phyloP scores from a whole-genome alignment of 2,888 invertebrate species.

The Drosophila atroscutellata region DNA sequence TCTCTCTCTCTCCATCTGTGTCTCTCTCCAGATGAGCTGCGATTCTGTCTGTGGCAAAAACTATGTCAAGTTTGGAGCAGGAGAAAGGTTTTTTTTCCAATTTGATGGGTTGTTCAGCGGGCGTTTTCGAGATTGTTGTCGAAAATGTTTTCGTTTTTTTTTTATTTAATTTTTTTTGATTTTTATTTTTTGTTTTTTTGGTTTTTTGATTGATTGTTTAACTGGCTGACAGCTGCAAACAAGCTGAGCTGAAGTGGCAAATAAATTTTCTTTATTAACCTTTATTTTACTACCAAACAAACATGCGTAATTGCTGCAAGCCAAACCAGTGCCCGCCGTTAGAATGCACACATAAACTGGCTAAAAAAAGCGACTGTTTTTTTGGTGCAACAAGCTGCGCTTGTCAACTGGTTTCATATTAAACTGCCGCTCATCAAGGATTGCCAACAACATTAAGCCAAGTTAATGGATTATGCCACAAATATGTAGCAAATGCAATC shows the following conservation, averaged over 20 bases:
- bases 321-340: too few relatives aligned
- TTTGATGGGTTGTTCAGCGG: constrained; percentile 20
- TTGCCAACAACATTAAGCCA: neutral
- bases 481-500: constrained; percentile 3
- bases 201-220: constrained; percentile 28
- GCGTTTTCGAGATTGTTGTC: constrained; percentile 19
- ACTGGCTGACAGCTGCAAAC: constrained; percentile 18
- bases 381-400: too few relatives aligned
- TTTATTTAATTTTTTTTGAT: constrained; percentile 2
- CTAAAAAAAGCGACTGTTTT: too few relatives aligned
- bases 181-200: constrained; percentile 19
- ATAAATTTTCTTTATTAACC: too few relatives aligned
- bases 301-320: too few relatives aligned
- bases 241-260: neutral
- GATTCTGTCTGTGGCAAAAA: constrained; percentile 27
- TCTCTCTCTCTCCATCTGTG: neutral
- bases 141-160: neutral
- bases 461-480: neutral
- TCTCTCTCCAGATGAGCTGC: constrained; percentile 13
- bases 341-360: too few relatives aligned
- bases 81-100: constrained; percentile 51
- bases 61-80: constrained; percentile 42
- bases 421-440: neutral
- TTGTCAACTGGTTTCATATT: neutral
- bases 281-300: too few relatives aligned